phyloP scores from a whole-genome alignment of 2,888 invertebrate species.

The Hoplodrina ambigua region DNA sequence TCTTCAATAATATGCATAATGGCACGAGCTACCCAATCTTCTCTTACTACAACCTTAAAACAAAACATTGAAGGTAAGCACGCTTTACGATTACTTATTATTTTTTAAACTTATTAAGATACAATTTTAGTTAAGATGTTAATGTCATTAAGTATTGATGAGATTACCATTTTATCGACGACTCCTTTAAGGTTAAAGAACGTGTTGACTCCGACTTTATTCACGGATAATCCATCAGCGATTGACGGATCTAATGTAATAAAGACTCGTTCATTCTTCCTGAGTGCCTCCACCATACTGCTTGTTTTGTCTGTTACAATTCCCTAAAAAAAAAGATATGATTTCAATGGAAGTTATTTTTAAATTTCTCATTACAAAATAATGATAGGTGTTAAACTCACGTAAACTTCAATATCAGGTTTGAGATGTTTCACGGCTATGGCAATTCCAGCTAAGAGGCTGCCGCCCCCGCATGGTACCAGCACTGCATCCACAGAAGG shows the following conservation, averaged over 20 bases:
- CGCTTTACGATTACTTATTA: not conserved
- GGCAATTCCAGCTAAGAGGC: slow-evolving; percentile 96
- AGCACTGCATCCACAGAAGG: slow-evolving; percentile 96
- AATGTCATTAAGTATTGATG: not conserved
- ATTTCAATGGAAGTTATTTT: slow-evolving; percentile 2
- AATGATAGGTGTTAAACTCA: slow-evolving; percentile 83
- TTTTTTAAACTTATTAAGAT: too few relatives aligned
- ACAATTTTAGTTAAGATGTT: too few relatives aligned
- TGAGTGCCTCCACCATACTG: slow-evolving; percentile 84
- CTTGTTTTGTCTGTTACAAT: slow-evolving; percentile 83
- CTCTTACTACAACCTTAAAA: slow-evolving; percentile 93
- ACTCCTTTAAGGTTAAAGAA: slow-evolving; percentile 81
- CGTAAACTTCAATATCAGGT: slow-evolving; percentile 95
- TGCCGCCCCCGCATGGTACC: slow-evolving; percentile 98
- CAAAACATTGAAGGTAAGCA: slow-evolving; percentile 2
- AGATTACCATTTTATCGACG: slow-evolving; percentile 84
- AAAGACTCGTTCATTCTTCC: slow-evolving; percentile 93
- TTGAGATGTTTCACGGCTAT: slow-evolving; percentile 96
- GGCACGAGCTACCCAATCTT: slow-evolving; percentile 95
- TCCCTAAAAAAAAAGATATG: slow-evolving; percentile 69
- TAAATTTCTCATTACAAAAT: not conserved
- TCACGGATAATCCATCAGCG: slow-evolving; percentile 94
- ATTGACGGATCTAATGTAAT: slow-evolving; percentile 92
- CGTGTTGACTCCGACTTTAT: slow-evolving; percentile 82
- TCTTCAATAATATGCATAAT: slow-evolving; percentile 94